Evolutionary conservation across 2,113 vertebrate genomes (phyloP).

Genomic region (Trochalopteron elliotii): DNA sequence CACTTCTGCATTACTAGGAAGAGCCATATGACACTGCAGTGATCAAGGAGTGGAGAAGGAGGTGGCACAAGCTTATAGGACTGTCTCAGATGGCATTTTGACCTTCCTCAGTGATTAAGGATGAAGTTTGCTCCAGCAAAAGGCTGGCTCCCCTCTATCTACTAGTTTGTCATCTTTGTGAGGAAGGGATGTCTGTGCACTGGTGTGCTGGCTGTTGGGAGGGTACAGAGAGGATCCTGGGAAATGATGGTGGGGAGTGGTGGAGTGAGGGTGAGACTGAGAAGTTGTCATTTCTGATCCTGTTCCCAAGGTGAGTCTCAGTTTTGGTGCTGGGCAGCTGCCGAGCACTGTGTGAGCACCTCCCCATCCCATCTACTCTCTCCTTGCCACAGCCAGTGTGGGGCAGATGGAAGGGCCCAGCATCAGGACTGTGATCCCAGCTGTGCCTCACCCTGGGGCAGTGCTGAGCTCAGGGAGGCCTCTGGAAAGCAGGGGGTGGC

Average conservation of each 20-base stretch:
- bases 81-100: not conserved
- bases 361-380: not conserved
- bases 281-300: not conserved
- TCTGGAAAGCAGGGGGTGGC: not conserved
- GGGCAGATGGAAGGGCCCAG: not conserved
- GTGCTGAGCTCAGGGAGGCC: not conserved
- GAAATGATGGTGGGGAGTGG: not conserved
- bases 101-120: not conserved
- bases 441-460: not conserved
- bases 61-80: not conserved
- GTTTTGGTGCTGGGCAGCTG: not conserved
- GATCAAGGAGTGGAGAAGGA: not conserved
- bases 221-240: not conserved
- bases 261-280: fast-evolving
- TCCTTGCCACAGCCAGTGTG: not conserved
- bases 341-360: fast-evolving
- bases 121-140: not conserved
- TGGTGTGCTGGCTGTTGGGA: not conserved
- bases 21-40: not conserved
- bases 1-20: not conserved
- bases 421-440: not conserved
- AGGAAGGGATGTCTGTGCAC: not conserved
- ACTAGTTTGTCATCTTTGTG: fast-evolving
- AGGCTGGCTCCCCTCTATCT: not conserved
- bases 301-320: not conserved